Base-by-base conservation (phyloP, 2,113 vertebrate genomes). In the Vidua macroura region DNA sequence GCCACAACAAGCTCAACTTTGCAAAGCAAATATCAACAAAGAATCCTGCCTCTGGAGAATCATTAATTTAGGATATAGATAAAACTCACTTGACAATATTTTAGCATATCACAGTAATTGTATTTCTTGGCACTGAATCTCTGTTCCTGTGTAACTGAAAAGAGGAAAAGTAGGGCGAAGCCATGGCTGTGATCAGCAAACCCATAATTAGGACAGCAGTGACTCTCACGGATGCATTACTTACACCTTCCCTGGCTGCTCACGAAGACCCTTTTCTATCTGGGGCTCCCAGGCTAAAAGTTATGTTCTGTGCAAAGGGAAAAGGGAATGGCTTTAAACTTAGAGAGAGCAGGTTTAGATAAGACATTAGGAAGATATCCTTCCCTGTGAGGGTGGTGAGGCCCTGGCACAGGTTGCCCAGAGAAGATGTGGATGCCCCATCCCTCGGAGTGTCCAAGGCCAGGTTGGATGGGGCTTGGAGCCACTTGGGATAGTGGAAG, bases 141-240 rank as follows among this genome's bases (percentile, higher is more conserved):
- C 70, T 72, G 56, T 18, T 68, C n/a, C 16, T 7, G 22, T 25
- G 5, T 13, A 72, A 83, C 10, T 17, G 7, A 48, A 53, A 53
- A 55, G 39, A 91, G 48, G 31, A 90, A n/a, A 80, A 19, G 18
- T 31, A 17, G 30, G 39, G 21, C 79, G 28, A 83, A 88, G 12
- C 25, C 46, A 28, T 1, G 20, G n/a, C 64, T 81, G 43, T 15
- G 55, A 55, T 86, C 51, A 37, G 11, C 7, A 64, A 46, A 25
- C 6, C 43, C 35, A 2, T 12, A 13, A 31, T 0, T 1, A 60
- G 24, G n/a, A 9, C 23, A 22, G 19, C 1, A 66, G 24, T 1
- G 2, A 59, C 33, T 19, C 44, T 31, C 30, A 23, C 0, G 0
- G 27, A n/a, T 6, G 15, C 21, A 44, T 48, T 15, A 21, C 35